Evolutionary conservation across 2,888 invertebrate species (phyloP), one percentile per base, ranked within the genome.

Genomic region (Stenchaetothrips biformis): DNA sequence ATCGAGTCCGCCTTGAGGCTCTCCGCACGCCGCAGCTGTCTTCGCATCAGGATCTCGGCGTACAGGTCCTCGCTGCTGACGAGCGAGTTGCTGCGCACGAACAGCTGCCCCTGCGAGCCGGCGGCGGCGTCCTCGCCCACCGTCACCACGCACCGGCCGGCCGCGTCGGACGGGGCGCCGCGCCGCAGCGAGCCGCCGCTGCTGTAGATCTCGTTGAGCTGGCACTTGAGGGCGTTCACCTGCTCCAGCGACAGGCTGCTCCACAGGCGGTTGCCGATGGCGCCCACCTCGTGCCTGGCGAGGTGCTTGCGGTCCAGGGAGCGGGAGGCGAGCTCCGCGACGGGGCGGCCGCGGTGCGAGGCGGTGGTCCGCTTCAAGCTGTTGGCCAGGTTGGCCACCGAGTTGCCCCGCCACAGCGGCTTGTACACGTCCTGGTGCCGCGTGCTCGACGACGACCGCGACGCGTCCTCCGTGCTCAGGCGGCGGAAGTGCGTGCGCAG

Each of bases 201-300:
- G 79, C 93, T 92, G 83, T 95, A 95, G 82, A 95, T 95, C 83
- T 95, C 94, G 83, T 92, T 92, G 0, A 95, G 86, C 85, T 95
- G 95, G 83, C 90, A 91, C 86, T 94, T 95, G 77, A 95, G 88
- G 48, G 93, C 92, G 84, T 91, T 92, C 0, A 95, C 92, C 87
- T 95, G 95, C 82, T 95, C 94, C 87, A 93, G 91, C 0, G 95
- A 94, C 77, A 95, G 87, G 84, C 95, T 95, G 85, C 94, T 95
- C 90, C 95, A 95, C 80, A 95, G 89, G 81, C 92, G 91, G 84
- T 91, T 92, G 9, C 94, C 94, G 16, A 94, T 89, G 11, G 82
- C 82, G 21, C 82, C 82, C 16, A 81, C 82, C 78, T 82, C 80
- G 27, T 81, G 80, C 53, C 81, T 78, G 1, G 77, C 2, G 82